Conservation (phyloP, 2,797 vertebrate genomes). For the Onychomys leucogaster region DNA sequence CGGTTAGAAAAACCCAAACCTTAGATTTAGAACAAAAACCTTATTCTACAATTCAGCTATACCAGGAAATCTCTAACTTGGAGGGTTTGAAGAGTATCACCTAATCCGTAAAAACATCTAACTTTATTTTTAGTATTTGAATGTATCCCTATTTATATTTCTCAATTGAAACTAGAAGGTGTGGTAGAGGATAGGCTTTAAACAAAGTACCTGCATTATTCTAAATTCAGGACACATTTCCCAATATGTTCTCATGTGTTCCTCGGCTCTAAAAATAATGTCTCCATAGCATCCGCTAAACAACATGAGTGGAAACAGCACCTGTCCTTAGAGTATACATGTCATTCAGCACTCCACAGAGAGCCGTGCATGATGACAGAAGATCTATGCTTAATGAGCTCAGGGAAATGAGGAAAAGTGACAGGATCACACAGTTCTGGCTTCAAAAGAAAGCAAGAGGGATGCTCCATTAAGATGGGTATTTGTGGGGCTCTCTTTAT, state of each 20-base stretch:
- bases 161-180: neutral
- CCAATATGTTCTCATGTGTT: neutral
- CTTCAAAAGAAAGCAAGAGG: conserved; percentile 17
- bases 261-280: neutral
- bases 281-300: neutral
- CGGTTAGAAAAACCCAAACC: neutral
- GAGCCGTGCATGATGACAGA: neutral
- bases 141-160: conserved; percentile 4
- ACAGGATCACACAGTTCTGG: neutral
- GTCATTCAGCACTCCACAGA: neutral
- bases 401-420: neutral
- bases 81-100: neutral
- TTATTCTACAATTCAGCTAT: neutral
- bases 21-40: conserved; percentile 13
- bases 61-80: neutral
- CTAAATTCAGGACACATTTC: neutral
- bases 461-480: neutral
- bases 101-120: neutral
- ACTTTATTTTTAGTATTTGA: neutral
- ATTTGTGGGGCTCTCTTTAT: neutral
- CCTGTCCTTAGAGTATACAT: neutral
- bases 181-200: neutral
- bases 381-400: neutral
- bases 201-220: neutral
- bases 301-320: neutral